These are phyloP conservation scores for Pyrrhosoma nymphula DNA, from an alignment of 2,888 invertebrate species.

Conservation along the genomic window DNA sequence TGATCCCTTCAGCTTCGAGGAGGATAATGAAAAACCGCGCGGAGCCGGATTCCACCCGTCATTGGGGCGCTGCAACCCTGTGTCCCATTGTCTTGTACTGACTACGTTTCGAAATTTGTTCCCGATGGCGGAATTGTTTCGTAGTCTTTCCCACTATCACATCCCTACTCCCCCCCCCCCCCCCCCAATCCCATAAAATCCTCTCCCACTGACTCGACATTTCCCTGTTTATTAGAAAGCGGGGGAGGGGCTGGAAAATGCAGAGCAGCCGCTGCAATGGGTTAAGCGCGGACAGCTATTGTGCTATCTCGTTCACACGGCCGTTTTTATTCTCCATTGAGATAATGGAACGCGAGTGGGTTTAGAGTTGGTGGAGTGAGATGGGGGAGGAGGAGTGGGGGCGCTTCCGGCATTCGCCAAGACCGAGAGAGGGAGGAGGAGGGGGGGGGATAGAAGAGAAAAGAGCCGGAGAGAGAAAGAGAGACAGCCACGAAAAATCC, in stretches of 20 bases:
- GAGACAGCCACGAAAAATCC: conserved; percentile 14
- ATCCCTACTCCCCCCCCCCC: not conserved
- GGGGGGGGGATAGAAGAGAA: not conserved
- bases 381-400: not conserved
- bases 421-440: not conserved
- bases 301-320: conserved; percentile 12
- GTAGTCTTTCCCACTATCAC: not conserved
- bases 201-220: not conserved
- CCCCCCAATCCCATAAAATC: no score
- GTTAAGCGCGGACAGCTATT: not conserved
- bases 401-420: conserved; percentile 18
- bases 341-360: conserved; percentile 3
- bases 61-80: not conserved
- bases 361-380: not conserved
- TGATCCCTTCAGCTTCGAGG: not conserved
- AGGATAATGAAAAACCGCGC: not conserved
- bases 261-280: not conserved
- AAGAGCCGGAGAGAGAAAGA: not conserved
- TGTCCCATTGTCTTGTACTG: not conserved
- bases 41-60: not conserved
- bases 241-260: not conserved
- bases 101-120: not conserved
- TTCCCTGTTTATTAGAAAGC: not conserved
- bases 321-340: not conserved
- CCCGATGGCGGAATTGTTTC: not conserved